Conservation (phyloP, 2,888 invertebrate genomes). For the Mythimna loreyi region DNA sequence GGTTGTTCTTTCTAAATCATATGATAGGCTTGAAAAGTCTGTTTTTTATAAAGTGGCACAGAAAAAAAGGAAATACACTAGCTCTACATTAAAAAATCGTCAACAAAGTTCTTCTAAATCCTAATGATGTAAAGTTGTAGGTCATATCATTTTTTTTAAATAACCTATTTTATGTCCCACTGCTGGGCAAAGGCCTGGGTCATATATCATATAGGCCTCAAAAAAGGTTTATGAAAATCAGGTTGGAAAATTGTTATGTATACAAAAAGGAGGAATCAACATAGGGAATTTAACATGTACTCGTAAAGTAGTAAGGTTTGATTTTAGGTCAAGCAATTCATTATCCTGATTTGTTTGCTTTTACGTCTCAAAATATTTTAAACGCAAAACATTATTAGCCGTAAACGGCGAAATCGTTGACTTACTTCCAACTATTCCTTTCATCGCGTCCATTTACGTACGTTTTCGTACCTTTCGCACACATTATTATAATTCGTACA, state of each 20-base stretch:
- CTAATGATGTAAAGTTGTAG: no score
- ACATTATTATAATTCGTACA: constrained; percentile 65
- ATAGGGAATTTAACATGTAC: constrained; percentile 11
- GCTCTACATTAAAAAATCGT: no score
- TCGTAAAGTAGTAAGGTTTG: not conserved
- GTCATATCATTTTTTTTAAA: no score
- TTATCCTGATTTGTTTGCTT: constrained; percentile 19
- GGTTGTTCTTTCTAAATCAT: no score
- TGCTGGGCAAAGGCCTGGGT: no score
- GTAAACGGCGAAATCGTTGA: constrained; percentile 42
- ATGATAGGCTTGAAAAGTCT: no score
- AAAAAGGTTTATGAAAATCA: not conserved
- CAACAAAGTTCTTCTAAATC: no score
- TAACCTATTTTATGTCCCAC: no score
- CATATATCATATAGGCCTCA: no score
- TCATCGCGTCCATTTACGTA: constrained; percentile 25
- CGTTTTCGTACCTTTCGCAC: constrained; percentile 45
- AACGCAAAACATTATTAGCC: constrained; percentile 9
- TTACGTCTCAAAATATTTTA: constrained; percentile 34
- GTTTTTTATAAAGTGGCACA: no score
- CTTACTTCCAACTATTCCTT: constrained; percentile 40
- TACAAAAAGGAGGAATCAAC: not conserved
- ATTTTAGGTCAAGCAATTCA: constrained; percentile 1
- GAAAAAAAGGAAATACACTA: no score
- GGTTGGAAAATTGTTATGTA: not conserved